Conservation (phyloP, 2,797 vertebrate species). For the Acropternis orthonyx region DNA sequence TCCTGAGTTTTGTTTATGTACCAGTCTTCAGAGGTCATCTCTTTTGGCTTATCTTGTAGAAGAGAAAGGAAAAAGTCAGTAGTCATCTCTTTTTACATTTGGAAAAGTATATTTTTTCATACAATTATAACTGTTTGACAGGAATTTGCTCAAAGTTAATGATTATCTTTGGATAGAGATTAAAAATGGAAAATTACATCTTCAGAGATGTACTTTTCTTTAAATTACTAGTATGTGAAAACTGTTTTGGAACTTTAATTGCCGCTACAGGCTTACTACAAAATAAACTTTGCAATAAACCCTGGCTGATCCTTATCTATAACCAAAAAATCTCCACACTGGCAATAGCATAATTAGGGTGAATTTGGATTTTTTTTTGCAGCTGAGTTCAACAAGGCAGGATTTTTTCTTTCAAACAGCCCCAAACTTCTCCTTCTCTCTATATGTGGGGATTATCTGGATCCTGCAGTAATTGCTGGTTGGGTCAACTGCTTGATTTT, state of each 20-base stretch:
- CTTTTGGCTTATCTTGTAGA: slow-evolving; percentile 54
- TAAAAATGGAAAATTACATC: slow-evolving; percentile 72
- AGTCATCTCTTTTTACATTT: slow-evolving; percentile 54
- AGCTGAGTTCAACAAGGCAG: neutral
- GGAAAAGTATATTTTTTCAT: slow-evolving; percentile 60
- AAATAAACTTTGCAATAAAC: slow-evolving; percentile 66
- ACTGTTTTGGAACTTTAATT: slow-evolving; percentile 73
- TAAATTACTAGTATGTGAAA: slow-evolving; percentile 71
- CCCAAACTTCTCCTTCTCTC: neutral
- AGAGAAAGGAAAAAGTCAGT: slow-evolving; percentile 35
- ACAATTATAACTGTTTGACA: slow-evolving; percentile 67
- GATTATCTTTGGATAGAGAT: slow-evolving; percentile 64
- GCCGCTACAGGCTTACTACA: slow-evolving; percentile 54
- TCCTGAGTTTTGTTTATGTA: slow-evolving; percentile 6
- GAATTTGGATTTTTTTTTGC: slow-evolving; percentile 13
- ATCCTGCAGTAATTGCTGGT: slow-evolving; percentile 46
- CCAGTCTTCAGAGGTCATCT: neutral
- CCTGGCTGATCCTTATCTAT: slow-evolving; percentile 59
- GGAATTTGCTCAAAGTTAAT: slow-evolving; percentile 68
- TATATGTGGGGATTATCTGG: slow-evolving; percentile 22
- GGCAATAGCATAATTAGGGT: neutral
- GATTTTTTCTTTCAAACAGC: neutral
- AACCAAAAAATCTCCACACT: slow-evolving; percentile 47
- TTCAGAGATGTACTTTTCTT: slow-evolving; percentile 71
- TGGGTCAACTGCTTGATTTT: slow-evolving; percentile 54